Percentiles rank a stretch among this genome's conserved stretches.
Conservation (phyloP, 92 coral and sea anemone genomes). For the Diadumene lineata region DNA sequence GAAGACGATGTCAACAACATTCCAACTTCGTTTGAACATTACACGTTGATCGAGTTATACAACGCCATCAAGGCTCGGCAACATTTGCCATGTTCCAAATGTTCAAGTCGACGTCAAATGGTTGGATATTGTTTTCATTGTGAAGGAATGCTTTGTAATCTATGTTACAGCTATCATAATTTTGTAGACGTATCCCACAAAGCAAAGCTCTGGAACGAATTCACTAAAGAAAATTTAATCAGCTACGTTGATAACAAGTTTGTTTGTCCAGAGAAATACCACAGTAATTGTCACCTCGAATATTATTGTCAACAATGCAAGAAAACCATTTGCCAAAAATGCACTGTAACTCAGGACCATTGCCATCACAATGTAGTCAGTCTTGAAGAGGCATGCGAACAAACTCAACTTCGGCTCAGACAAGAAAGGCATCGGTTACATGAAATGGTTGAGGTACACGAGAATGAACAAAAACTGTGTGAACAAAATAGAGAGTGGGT, state of each 20-base stretch:
- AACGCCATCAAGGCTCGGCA: conserved; percentile 5
- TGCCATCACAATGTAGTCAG: conserved; percentile 1
- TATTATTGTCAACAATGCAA: conserved; percentile 5
- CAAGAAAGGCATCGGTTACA: background rate
- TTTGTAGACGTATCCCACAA: background rate
- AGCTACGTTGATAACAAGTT: background rate
- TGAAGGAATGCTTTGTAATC: conserved; percentile 15
- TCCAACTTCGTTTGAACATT: conserved; percentile 7
- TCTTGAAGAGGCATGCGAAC: conserved; percentile 6
- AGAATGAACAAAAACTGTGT: conserved; percentile 2
- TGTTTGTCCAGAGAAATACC: conserved; percentile 9
- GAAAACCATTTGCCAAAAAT: conserved; percentile 9
- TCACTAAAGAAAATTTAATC: conserved; percentile 4
- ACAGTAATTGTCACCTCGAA: conserved; percentile 1
- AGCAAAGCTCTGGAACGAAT: conserved; percentile 6
- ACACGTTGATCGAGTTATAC: conserved; percentile 1
- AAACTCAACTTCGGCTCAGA: background rate
- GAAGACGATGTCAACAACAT: conserved; percentile 14
- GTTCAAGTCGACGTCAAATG: background rate
- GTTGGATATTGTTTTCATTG: conserved; percentile 20
- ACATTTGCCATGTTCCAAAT: background rate
- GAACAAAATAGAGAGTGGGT: background rate
- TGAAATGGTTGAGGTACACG: background rate
- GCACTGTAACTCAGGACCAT: background rate
- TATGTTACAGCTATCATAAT: background rate